Base-by-base conservation (phyloP, 1,140 invertebrate genomes). In the Bombus cullumanus region DNA sequence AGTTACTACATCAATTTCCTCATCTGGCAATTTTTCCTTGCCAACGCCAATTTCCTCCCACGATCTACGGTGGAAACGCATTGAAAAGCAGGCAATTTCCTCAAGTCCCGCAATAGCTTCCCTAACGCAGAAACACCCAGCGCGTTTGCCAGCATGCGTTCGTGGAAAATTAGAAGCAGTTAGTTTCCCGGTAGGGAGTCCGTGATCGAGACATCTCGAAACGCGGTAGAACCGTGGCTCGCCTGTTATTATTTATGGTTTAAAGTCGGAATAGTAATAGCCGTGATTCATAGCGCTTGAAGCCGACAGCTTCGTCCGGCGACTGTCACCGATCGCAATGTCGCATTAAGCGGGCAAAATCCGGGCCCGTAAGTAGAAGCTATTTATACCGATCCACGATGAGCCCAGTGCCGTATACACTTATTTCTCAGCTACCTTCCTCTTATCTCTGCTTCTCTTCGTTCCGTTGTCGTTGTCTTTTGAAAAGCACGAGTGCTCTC, bases 331-430 rank as follows among this genome's bases (percentile, higher is more conserved):
- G 85, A 90, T 90, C 57, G 76, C 85, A 68, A 80, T 89, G 89
- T 90, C 89, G 88, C 85, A 89, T 89, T 90, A 86, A 82, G 72
- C 78, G 62, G 47, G 66, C 85, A 59, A 89, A 90, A 81, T 89
- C 88, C 81, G 77, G 57, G 77, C 72, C 64, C 81, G 68, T 86
- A 91, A 91, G 77, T 83, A 83, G 75, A 68, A 69, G 75, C 79
- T 91, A 90, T 91, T 90, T 91, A 88, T 85, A 91, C 66, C 43
- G 79, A 85, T 86, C 73, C 79, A 66, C 68, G 77, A 73, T 76
- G 47, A 83, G n/a, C 28, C 28, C 57, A 77, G 77, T 59, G n/a
- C 43, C 53, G 57, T 72, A 81, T 71, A 80, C 25, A 31, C 69
- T 82, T 81, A 84, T 86, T 83, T 83, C 73, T 66, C 81, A 80